Evolutionary conservation across 1,140 invertebrate genomes (phyloP), one percentile per base, ranked within the genome.

Genomic region (Pteromalus puparum): DNA sequence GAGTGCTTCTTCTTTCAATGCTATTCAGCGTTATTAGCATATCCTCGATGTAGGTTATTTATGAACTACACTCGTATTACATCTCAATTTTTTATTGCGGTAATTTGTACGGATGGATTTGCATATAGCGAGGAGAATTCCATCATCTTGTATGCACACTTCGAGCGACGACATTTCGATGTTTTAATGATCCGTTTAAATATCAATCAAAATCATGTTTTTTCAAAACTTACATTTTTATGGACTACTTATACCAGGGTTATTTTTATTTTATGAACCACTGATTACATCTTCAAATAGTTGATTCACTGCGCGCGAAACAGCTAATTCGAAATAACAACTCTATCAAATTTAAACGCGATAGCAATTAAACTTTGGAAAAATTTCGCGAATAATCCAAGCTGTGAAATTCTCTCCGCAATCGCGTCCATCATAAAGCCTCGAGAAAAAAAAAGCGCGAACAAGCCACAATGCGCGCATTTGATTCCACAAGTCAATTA

Each of bases 401-500:
- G 38, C 38, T 42, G 7, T 9, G 1, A n/a, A 21, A 61, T 61
- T 61, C 21, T 7, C 53, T 61, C 53, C 18, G 53, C 53, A n/a
- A 61, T 61, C 46, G 15, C 15, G 30, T 34, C 13, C 12, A 48
- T 48, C 15, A 34, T 34, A 13, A 13, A 13, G 15, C 46, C 46
- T 48, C 46, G 18, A 61, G 5, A 61, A 61, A 61, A 61, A 61
- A 61, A 77, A 77, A 61, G 46, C 18, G 46, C 21, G 38, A 15
- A 9, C 42, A 48, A 5, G n/a, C 24, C 48, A 78, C 76, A 26
- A 34, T 65, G 48, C 26, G 21, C 42, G 61, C n/a, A n/a, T 78
- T 78, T 78, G 61, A 48, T 18, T 65, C 28, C 28, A 61, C 53
- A n/a, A 61, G 53, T 78, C 53, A 28, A 46, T 77, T 38, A 61